These are phyloP conservation scores for Speoplatyrhinus poulsoni DNA, from an alignment of 2,113 vertebrate species.

Conservation along the genomic window DNA sequence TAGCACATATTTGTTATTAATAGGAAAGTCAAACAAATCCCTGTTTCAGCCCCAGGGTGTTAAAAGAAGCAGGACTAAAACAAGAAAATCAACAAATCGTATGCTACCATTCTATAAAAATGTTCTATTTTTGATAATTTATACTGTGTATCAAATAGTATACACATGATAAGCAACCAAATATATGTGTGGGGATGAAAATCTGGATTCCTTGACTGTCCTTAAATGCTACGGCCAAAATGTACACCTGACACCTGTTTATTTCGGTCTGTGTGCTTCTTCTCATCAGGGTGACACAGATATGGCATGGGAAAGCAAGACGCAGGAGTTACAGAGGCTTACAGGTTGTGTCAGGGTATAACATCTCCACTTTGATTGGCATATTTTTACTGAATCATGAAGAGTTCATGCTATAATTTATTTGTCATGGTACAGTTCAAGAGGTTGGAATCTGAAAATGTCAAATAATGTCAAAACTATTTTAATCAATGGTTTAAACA, in stretches of 20 bases:
- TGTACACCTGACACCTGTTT: conserved; percentile 66
- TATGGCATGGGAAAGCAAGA: conserved; percentile 28
- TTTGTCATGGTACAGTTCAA: too few species aligned
- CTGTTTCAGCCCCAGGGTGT: neutral
- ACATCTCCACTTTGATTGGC: neutral
- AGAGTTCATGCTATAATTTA: too few species aligned
- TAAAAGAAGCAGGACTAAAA: neutral
- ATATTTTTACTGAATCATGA: too few species aligned
- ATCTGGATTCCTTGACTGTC: conserved; percentile 3
- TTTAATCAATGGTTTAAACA: too few species aligned
- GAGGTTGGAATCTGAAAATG: too few species aligned
- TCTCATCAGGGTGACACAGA: conserved; percentile 48
- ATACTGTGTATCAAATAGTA: neutral
- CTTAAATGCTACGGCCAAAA: neutral
- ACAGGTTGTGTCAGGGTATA: conserved; percentile 38
- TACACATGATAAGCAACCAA: neutral
- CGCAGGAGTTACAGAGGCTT: conserved; percentile 12
- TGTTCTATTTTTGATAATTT: too few species aligned
- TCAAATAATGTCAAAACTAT: too few species aligned
- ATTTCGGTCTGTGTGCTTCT: conserved; percentile 57
- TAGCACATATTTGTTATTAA: conserved; percentile 3
- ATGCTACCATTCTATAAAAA: too few species aligned
- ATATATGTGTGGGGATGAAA: neutral
- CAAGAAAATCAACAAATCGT: neutral
- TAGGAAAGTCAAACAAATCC: conserved; percentile 6